phyloP scores from a whole-genome alignment of 2,797 vertebrate genomes.

The Chelidonichthys spinosus region DNA sequence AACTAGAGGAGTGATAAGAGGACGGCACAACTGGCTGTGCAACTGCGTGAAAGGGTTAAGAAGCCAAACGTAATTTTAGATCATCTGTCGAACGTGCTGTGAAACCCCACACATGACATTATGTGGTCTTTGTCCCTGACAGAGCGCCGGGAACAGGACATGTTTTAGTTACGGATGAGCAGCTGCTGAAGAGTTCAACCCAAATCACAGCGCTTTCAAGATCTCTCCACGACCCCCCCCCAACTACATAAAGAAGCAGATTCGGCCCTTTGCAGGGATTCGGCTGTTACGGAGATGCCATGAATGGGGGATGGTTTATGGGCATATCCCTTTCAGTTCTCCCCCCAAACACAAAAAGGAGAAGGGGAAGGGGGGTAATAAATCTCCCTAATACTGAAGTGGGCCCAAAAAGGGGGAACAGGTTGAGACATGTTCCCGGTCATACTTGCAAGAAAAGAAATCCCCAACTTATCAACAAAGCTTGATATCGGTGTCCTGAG shows the following conservation, averaged over 20 bases:
- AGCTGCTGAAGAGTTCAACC: neutral
- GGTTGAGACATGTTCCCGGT: constrained; percentile 62
- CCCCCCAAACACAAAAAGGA: constrained; percentile 54
- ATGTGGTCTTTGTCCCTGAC: constrained; percentile 11
- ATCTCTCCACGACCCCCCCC: constrained; percentile 8
- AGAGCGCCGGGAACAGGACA: constrained; percentile 2
- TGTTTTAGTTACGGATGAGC: constrained; percentile 22
- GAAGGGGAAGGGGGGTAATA: constrained; percentile 44
- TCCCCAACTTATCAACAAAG: neutral
- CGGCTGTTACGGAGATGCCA: constrained; percentile 27
- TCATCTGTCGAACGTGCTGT: neutral
- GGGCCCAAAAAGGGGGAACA: constrained; percentile 51
- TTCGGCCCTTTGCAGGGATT: constrained; percentile 31
- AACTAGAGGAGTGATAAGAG: neutral
- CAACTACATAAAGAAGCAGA: constrained; percentile 15
- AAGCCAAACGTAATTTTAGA: neutral
- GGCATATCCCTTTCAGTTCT: constrained; percentile 61
- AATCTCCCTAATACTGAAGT: constrained; percentile 64
- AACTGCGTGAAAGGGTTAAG: constrained; percentile 3
- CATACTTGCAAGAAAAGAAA: constrained; percentile 11
- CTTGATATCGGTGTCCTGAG: neutral
- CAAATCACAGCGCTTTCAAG: constrained; percentile 6
- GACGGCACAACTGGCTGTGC: neutral
- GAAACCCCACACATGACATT: neutral
- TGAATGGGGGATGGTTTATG: constrained; percentile 39